Base-by-base conservation (phyloP, 1,140 invertebrate genomes). In the Drosophila setifemur region DNA sequence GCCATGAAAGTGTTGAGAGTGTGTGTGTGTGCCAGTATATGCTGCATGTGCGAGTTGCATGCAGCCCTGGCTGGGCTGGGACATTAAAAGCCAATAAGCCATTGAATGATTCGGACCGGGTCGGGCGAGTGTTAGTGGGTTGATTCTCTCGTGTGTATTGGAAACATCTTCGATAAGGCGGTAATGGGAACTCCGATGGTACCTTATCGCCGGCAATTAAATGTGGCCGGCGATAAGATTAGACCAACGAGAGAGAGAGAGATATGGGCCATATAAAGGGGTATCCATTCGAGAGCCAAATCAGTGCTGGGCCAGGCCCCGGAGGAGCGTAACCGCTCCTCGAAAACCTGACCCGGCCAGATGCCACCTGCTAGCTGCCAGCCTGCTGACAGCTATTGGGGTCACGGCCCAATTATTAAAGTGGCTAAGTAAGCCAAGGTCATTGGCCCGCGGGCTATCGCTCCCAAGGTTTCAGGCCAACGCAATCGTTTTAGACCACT, bases 1-100 rank as follows among this genome's bases (percentile, higher is more conserved):
- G 72, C 81, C 81, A 86, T 86, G 81, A 86, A 86, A 81, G 81
- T 86, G 81, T 73, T 86, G 81, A 86, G 81, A 86, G 39, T 63
- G 61, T 64, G 48, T 35, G 52, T 53, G 40, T 26, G 28, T 25
- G 44, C 25, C 16, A 35, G 11, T 11, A 49, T 6, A 37, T 45
- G 37, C 33, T 25, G 3, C 19, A 49, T 23, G 11, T 12, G 43
- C 25, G 14, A 18, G 50, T n/a, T 11, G 29, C 33, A 23, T 58
- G 58, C 57, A 48, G 53, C 40, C 57, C 44, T 72, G 39, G 44
- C 9, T 42, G 43, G 70, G 55, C n/a, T n/a, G n/a, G 33, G 12
- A 57, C 61, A 86, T 86, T 86, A 86, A 69, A 81, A 86, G 68
- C 81, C 82, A 86, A 76, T 81, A 86, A 86, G 71, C 81, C 58